These are phyloP conservation scores for Hyperoplus immaculatus DNA, from an alignment of 2,797 vertebrate species.

Conservation along the genomic window DNA sequence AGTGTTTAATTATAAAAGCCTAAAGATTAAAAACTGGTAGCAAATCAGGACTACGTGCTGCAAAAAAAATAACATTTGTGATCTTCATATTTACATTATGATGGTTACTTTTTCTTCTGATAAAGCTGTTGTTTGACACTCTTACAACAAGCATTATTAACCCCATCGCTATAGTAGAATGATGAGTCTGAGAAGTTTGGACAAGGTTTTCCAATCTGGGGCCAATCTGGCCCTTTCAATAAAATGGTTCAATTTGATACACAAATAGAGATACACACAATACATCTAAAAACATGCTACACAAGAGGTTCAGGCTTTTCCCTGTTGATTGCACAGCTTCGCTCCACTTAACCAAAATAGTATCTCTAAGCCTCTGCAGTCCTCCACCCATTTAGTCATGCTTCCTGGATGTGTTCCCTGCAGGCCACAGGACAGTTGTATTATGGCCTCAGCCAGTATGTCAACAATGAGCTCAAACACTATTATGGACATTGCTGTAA, in stretches of 20 bases:
- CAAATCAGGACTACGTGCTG: background rate
- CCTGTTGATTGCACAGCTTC: constrained; percentile 55
- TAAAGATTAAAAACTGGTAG: constrained; percentile 6
- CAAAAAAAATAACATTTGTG: background rate
- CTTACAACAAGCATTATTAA: constrained; percentile 42
- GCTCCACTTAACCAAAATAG: constrained; percentile 62
- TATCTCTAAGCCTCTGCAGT: constrained; percentile 47
- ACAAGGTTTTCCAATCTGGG: constrained; percentile 31
- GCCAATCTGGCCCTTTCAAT: constrained; percentile 22
- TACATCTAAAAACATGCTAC: constrained; percentile 23
- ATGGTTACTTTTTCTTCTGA: constrained; percentile 11
- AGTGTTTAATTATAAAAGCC: constrained; percentile 4
- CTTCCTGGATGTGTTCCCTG: constrained; percentile 58
- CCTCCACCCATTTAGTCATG: constrained; percentile 48
- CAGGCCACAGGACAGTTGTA: constrained; percentile 36
- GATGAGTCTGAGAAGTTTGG: constrained; percentile 40
- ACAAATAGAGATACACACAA: constrained; percentile 50
- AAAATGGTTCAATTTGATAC: constrained; percentile 34
- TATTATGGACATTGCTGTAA: constrained; percentile 4
- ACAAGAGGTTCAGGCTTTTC: constrained; percentile 51
- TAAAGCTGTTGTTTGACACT: constrained; percentile 40
- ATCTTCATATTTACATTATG: constrained; percentile 40
- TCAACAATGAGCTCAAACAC: constrained; percentile 27
- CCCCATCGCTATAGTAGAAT: constrained; percentile 6
- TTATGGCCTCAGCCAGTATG: constrained; percentile 32